A percentile compares a stretch with the other conserved stretches of the same genome.
Conservation (phyloP, 2,888 invertebrate species). For the Leucoma salicis region DNA sequence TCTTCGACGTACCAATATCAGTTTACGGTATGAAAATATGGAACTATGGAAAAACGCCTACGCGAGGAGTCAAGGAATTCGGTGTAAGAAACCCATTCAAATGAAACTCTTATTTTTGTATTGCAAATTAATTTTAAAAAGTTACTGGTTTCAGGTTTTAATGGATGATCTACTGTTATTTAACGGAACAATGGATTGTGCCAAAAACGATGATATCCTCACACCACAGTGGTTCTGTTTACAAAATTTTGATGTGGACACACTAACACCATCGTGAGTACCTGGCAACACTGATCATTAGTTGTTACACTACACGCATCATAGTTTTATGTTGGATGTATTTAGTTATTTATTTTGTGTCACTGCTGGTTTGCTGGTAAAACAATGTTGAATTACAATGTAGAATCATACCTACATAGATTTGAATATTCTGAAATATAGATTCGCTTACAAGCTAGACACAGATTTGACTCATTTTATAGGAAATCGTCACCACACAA, state of each 20-base stretch:
- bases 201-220: constrained; percentile 55
- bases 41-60: constrained; percentile 92
- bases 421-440: too few species aligned
- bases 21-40: constrained; percentile 89
- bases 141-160: constrained; percentile 79
- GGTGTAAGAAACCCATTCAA: constrained; percentile 79
- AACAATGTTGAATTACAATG: too few species aligned
- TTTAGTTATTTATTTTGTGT: too few species aligned
- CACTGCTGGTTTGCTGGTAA: too few species aligned
- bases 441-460: too few species aligned
- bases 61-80: constrained; percentile 91
- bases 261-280: constrained; percentile 56
- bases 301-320: too few species aligned
- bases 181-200: constrained; percentile 85
- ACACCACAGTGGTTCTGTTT: constrained; percentile 68
- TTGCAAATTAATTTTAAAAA: neutral
- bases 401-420: too few species aligned
- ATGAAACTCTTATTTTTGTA: neutral
- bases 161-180: constrained; percentile 91
- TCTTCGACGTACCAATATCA: constrained; percentile 88
- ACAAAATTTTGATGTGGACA: constrained; percentile 57
- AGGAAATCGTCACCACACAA: too few species aligned
- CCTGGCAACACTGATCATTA: neutral
- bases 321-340: too few species aligned
- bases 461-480: too few species aligned